Base-by-base conservation (phyloP, 1,140 invertebrate genomes). In the Sesamia nonagrioides region DNA sequence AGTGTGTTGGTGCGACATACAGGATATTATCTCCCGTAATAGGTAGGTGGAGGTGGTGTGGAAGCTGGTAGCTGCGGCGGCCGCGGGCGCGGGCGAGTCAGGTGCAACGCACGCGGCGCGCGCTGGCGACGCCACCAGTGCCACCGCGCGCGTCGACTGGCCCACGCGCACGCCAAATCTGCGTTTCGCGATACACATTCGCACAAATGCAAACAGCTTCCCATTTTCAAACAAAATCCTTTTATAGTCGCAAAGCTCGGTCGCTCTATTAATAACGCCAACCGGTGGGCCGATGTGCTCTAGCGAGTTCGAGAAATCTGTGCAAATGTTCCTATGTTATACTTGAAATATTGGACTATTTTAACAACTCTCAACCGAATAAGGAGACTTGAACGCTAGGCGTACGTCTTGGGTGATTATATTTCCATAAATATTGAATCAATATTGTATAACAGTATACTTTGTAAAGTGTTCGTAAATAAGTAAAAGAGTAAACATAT, bases 101-200 rank as follows among this genome's bases (percentile, higher is more conserved):
- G 88, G 92, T 94, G 91, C 92, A 91, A 91, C 85, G 90, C 78
- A 86, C 92, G 87, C 85, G 54, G 68, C 73, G 50, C 77, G 76
- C 75, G 60, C 66, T 50, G 81, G 85, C 82, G 72, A 74, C 77
- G 63, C 81, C 77, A 82, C 68, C 91, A 93, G 91, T 94, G 88
- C 84, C 86, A 84, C 84, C 86, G 92, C 91, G 92, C 91, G 90
- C 91, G 89, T 86, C 87, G 89, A 40, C 84, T 85, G 82, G 85
- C 89, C 87, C 86, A 92, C 91, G 92, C 92, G 92, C 91, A 88
- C 82, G 90, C 89, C 85, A 91, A 93, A 81, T 83, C 86, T 82
- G 81, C 87, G 81, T 81, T 89, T 86, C 82, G 84, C 87, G 73
- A 79, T 82, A 81, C 82, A 82, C 61, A 84, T 89, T 88, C 88